phyloP scores from a whole-genome alignment of 1,140 invertebrate species.

The Pachypeltis micranthus region DNA sequence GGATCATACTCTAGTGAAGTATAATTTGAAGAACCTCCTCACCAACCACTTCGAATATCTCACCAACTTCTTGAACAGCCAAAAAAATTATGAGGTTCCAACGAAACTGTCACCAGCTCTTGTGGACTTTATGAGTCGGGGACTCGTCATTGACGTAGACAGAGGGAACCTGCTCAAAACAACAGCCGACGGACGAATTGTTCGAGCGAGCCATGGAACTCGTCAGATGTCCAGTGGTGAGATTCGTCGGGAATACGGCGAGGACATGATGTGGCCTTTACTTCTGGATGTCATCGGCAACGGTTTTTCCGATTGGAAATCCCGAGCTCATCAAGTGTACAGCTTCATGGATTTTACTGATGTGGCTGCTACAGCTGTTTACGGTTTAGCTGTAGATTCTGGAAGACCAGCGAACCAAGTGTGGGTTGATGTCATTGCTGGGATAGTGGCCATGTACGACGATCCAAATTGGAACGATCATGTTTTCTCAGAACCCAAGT shows the following conservation, averaged over 20 bases:
- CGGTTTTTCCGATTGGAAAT: constrained; percentile 37
- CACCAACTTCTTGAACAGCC: constrained; percentile 47
- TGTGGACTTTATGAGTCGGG: constrained; percentile 56
- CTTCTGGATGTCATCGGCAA: not conserved
- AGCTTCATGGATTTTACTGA: constrained; percentile 65
- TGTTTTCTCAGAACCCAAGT: too few species aligned
- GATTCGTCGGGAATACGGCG: constrained; percentile 49
- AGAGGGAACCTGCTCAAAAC: constrained; percentile 59
- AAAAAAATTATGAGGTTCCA: constrained; percentile 47
- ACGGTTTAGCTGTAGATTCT: constrained; percentile 55
- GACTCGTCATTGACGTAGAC: constrained; percentile 57
- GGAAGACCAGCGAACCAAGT: constrained; percentile 44
- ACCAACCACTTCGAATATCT: constrained; percentile 50
- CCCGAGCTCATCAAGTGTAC: constrained; percentile 44
- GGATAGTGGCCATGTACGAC: constrained; percentile 46
- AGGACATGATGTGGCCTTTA: constrained; percentile 41
- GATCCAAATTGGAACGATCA: constrained; percentile 33
- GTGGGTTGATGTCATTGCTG: constrained; percentile 53
- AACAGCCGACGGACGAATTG: constrained; percentile 45
- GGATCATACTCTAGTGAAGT: constrained; percentile 59
- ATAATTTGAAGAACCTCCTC: constrained; percentile 50
- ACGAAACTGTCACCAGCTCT: constrained; percentile 40
- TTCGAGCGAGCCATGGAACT: constrained; percentile 58
- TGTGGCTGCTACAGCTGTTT: constrained; percentile 48
- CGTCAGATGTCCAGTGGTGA: constrained; percentile 42